A percentile compares a stretch with the other conserved stretches of the same genome.
phyloP scores from a whole-genome alignment of 2,797 vertebrate species.

The Agapornis canus region DNA sequence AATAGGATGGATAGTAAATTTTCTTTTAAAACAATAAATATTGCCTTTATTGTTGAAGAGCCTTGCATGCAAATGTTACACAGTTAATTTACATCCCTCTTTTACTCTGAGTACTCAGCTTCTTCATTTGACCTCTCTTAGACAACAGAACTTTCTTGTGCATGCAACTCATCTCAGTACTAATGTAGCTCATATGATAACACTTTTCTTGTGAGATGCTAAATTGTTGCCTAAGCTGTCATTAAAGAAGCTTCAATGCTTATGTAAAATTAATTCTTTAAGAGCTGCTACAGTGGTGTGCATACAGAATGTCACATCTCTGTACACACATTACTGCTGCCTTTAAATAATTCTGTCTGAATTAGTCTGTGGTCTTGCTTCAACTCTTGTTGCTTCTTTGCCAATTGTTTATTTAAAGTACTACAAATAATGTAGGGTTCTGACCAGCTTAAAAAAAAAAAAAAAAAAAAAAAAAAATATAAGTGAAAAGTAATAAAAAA shows the following conservation, averaged over 20 bases:
- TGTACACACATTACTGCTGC: background rate
- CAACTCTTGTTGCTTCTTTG: background rate
- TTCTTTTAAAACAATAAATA: background rate
- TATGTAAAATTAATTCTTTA: conserved; percentile 17
- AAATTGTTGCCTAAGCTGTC: conserved; percentile 15
- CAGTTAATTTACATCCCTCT: background rate
- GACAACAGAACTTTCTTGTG: conserved; percentile 24
- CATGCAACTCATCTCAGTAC: background rate
- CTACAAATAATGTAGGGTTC: background rate
- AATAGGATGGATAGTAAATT: background rate
- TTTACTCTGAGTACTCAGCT: background rate
- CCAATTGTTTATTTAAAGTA: background rate
- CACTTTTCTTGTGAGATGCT: conserved; percentile 8
- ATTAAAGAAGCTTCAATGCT: conserved; percentile 18
- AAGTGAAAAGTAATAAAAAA: background rate
- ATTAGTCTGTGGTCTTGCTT: background rate
- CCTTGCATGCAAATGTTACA: background rate
- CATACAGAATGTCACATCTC: background rate
- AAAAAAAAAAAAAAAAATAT: background rate
- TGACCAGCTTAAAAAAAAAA: background rate
- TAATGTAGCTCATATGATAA: conserved; percentile 20
- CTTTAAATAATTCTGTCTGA: background rate
- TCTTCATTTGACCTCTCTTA: conserved; percentile 50
- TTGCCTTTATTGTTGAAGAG: conserved; percentile 10
- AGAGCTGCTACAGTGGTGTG: background rate